Percentiles rank a stretch among this genome's conserved stretches.
Evolutionary conservation across 2,113 vertebrate genomes (phyloP).

Genomic region (Lethenteron reissneri): DNA sequence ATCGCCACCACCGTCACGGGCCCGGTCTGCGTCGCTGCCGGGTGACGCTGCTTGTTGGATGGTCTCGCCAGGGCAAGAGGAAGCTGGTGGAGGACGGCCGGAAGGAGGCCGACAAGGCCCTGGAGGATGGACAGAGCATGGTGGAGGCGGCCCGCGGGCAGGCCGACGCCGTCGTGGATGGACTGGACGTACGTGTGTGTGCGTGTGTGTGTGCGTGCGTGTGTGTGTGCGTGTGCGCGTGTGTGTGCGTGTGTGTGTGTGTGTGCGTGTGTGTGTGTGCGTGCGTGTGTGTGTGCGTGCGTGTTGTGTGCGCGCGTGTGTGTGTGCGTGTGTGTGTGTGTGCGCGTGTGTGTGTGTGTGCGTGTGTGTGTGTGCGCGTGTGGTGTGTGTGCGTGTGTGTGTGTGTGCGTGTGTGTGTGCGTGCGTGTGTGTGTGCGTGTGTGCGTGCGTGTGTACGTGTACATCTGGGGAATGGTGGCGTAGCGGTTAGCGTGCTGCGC

Average conservation of each 20-base stretch:
- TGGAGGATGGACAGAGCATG: too few relatives aligned
- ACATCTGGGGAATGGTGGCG: too few relatives aligned
- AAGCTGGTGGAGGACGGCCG: too few relatives aligned
- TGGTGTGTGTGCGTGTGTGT: background rate
- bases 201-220: background rate
- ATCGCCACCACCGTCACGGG: too few relatives aligned
- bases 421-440: background rate
- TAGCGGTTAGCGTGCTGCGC: too few relatives aligned
- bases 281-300: background rate
- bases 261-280: background rate
- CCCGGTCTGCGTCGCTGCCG: too few relatives aligned
- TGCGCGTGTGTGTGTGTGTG: background rate
- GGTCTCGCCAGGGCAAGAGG: too few relatives aligned
- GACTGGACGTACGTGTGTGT: slow-evolving; percentile 11
- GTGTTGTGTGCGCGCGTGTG: background rate
- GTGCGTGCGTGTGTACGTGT: background rate
- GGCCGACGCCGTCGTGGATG: slow-evolving; percentile 43
- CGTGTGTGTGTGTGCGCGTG: background rate
- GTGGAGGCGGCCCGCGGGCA: slow-evolving; percentile 59
- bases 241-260: background rate
- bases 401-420: background rate
- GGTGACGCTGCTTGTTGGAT: too few relatives aligned
- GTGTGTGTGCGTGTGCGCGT: background rate
- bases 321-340: background rate
- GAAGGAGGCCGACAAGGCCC: too few relatives aligned